Evolutionary conservation across 1,140 invertebrate species (phyloP).

Genomic region (Trinorchestia longiramus): DNA sequence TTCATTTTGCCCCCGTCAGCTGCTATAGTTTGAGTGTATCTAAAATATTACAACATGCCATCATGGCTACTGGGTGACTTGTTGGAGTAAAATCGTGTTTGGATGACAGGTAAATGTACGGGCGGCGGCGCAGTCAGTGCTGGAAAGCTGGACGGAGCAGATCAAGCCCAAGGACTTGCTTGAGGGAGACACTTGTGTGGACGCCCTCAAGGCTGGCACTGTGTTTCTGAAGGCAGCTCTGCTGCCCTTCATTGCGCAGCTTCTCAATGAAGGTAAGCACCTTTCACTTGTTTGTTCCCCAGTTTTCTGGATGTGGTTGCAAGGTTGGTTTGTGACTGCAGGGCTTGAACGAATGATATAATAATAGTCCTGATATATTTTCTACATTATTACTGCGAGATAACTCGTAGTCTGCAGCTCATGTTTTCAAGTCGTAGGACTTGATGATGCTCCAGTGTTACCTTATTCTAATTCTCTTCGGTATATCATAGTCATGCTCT

Average conservation of each 20-base stretch:
- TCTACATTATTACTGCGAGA: too few relatives aligned
- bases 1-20: too few relatives aligned
- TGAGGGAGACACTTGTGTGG: slow-evolving; percentile 88
- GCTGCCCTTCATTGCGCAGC: slow-evolving; percentile 86
- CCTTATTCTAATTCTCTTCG: too few relatives aligned
- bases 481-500: too few relatives aligned
- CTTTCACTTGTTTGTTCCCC: neutral
- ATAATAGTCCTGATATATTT: too few relatives aligned
- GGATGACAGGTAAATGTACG: slow-evolving; percentile 16
- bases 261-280: slow-evolving; percentile 78
- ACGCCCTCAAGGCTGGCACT: slow-evolving; percentile 86
- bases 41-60: too few relatives aligned
- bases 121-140: neutral
- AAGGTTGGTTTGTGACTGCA: too few relatives aligned
- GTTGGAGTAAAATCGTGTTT: neutral
- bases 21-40: too few relatives aligned
- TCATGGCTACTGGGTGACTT: neutral
- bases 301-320: neutral
- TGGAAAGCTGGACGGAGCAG: slow-evolving; percentile 48
- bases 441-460: too few relatives aligned
- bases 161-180: slow-evolving; percentile 80
- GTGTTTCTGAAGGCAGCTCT: slow-evolving; percentile 85
- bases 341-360: too few relatives aligned
- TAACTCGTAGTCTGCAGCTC: too few relatives aligned
- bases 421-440: too few relatives aligned